Percentiles rank a stretch among this genome's conserved stretches.
These are phyloP conservation scores for Catharus minimus DNA, from an alignment of 2,113 vertebrate species.

Conservation along the genomic window DNA sequence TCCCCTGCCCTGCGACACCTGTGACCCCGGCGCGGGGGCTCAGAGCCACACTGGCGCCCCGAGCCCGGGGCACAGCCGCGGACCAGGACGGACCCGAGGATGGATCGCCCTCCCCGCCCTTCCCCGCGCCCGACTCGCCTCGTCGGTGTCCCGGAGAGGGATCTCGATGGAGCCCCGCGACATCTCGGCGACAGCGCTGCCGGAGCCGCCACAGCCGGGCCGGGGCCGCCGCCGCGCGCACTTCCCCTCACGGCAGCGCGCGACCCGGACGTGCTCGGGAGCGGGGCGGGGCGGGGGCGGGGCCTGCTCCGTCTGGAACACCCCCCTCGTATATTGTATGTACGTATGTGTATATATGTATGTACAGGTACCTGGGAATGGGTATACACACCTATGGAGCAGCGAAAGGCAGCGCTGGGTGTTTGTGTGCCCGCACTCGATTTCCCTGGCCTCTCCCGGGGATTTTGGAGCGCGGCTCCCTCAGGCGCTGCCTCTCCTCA, in stretches of 20 bases:
- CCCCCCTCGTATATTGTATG: too few relatives aligned
- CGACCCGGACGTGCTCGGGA: constrained; percentile 50
- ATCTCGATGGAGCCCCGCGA: constrained; percentile 62
- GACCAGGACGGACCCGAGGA: not conserved
- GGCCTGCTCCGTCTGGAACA: too few relatives aligned
- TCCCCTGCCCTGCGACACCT: not conserved
- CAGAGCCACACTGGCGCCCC: not conserved
- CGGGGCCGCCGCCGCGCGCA: not conserved
- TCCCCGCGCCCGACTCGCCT: constrained; percentile 20
- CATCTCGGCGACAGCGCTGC: not conserved
- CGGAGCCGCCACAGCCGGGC: not conserved
- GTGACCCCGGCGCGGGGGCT: not conserved
- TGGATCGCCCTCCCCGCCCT: not conserved
- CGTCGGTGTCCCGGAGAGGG: constrained; percentile 57
- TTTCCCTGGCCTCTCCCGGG: accelerated
- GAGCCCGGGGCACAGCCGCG: not conserved
- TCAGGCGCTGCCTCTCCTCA: not conserved
- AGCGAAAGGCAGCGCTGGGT: accelerated
- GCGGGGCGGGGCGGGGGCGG: not conserved
- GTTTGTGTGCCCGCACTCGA: accelerated
- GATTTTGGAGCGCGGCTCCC: accelerated
- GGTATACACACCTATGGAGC: accelerated
- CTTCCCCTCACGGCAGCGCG: constrained; percentile 24
- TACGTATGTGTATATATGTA: too few relatives aligned
- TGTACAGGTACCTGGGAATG: accelerated